These are phyloP conservation scores for Pseudomyrmex cubaensis DNA, from an alignment of 1,140 invertebrate genomes.

Conservation along the genomic window DNA sequence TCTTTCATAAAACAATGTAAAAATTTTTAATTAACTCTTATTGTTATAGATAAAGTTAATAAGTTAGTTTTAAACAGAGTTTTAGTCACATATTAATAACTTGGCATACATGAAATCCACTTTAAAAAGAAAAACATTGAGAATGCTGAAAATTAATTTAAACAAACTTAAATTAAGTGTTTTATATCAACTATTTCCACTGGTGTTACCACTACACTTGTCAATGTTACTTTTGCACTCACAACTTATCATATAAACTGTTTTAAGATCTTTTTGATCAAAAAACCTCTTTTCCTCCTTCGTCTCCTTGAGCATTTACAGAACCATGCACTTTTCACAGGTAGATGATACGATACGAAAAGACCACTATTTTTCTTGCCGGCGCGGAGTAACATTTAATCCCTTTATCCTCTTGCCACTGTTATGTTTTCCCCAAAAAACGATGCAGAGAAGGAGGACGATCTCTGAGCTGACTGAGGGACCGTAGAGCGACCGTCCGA, in stretches of 20 bases:
- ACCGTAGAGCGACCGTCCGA: conserved; percentile 58
- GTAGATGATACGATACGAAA: background rate
- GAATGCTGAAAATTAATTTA: too few relatives aligned
- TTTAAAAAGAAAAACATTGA: too few relatives aligned
- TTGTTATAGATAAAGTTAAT: background rate
- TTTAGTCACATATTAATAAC: too few relatives aligned
- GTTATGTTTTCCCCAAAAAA: conserved; percentile 20
- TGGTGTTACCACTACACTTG: too few relatives aligned
- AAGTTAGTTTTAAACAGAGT: too few relatives aligned
- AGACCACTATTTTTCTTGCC: conserved; percentile 31
- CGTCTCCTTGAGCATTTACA: background rate
- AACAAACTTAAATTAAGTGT: too few relatives aligned
- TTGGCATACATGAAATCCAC: too few relatives aligned
- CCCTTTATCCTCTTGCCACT: conserved; percentile 60
- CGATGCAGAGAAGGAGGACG: conserved; percentile 19
- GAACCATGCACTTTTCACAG: background rate
- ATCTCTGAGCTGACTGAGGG: conserved; percentile 57
- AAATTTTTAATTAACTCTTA: too few relatives aligned
- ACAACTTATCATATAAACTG: background rate
- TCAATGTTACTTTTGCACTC: too few relatives aligned
- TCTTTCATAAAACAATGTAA: background rate
- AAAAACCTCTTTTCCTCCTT: background rate
- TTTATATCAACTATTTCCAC: too few relatives aligned
- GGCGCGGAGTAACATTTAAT: conserved; percentile 54
- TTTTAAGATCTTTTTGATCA: conserved; percentile 1